phyloP scores from a whole-genome alignment of 2,113 vertebrate genomes.

The Tringa solitaria region DNA sequence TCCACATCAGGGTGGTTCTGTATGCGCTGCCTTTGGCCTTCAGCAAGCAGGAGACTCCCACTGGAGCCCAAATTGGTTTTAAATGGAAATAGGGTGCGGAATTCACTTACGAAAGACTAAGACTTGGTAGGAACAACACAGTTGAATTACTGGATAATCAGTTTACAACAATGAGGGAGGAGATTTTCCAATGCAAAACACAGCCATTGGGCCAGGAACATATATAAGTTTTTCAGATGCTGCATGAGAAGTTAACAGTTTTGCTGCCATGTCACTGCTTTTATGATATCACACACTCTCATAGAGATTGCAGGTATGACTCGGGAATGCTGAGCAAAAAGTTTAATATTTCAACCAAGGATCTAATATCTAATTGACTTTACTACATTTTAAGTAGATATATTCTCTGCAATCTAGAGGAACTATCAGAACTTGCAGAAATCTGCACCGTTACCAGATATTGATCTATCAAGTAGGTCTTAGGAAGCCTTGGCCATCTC shows the following conservation, averaged over 20 bases:
- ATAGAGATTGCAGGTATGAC: not conserved
- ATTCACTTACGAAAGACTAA: not conserved
- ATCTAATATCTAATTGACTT: not conserved
- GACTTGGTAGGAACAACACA: not conserved
- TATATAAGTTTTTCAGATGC: not conserved
- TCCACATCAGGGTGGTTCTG: not conserved
- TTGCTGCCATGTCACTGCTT: not conserved
- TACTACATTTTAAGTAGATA: not conserved
- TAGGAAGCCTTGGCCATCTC: not conserved
- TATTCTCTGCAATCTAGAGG: not conserved
- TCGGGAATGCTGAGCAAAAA: not conserved
- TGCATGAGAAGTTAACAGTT: not conserved
- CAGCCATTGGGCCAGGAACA: not conserved
- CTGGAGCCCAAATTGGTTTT: not conserved
- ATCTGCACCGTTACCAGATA: not conserved
- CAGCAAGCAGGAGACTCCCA: not conserved
- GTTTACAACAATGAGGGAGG: not conserved
- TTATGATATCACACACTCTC: not conserved
- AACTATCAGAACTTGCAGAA: not conserved
- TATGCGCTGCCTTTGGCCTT: not conserved
- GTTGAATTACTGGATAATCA: not conserved
- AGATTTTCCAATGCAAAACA: not conserved
- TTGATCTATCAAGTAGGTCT: not conserved
- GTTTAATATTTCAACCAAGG: not conserved
- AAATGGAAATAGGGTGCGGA: not conserved